phyloP scores from a whole-genome alignment of 2,113 vertebrate genomes.

The Pycnonotus jocosus region DNA sequence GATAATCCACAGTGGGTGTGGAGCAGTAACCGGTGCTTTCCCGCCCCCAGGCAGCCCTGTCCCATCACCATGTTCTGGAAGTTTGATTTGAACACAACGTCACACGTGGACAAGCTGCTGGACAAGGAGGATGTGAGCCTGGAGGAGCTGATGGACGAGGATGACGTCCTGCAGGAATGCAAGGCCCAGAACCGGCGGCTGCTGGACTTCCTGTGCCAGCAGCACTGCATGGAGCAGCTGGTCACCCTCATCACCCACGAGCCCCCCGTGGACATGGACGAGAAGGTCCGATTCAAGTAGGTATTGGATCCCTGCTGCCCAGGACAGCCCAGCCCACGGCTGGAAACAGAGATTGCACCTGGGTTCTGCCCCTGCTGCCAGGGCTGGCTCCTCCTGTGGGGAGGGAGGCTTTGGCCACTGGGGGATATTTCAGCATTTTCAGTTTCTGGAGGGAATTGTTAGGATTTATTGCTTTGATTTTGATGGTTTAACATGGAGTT shows the following conservation, averaged over 20 bases:
- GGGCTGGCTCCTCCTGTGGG: fast-evolving
- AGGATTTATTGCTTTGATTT: neutral
- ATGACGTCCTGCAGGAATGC: conserved; percentile 95
- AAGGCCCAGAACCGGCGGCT: conserved; percentile 94
- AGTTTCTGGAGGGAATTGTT: fast-evolving
- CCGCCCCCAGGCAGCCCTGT: conserved; percentile 63
- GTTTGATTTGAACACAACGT: conserved; percentile 94
- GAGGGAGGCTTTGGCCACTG: fast-evolving
- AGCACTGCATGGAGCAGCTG: conserved; percentile 91
- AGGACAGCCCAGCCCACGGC: neutral
- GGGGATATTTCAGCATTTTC: fast-evolving
- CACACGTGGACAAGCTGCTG: conserved; percentile 94
- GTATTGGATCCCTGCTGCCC: conserved; percentile 12
- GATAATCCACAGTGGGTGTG: fast-evolving
- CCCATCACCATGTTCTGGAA: conserved; percentile 95
- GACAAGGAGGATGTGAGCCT: conserved; percentile 92
- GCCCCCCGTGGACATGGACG: conserved; percentile 87
- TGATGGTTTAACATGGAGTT: neutral
- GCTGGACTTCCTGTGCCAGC: conserved; percentile 92
- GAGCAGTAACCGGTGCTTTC: neutral
- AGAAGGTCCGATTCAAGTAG: conserved; percentile 96
- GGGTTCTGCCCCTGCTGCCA: fast-evolving
- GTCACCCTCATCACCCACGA: conserved; percentile 90
- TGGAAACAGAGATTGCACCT: fast-evolving
- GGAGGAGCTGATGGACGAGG: conserved; percentile 93